Conservation (phyloP, 2,888 invertebrate genomes). For the Megamerina dolium region DNA sequence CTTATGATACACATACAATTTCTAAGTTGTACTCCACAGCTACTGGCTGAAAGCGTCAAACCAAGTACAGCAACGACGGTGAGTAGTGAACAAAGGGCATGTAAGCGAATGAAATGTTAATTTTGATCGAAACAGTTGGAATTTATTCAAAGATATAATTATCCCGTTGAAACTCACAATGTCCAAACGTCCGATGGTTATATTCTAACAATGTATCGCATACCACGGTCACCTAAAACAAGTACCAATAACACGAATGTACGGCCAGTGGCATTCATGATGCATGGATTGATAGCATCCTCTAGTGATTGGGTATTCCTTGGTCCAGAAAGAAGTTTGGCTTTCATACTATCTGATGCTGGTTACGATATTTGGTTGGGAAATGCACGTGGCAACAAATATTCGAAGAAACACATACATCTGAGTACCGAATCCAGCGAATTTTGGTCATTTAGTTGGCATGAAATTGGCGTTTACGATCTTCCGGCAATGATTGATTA, state of each 20-base stretch:
- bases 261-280: slow-evolving; percentile 32
- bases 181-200: slow-evolving; percentile 50
- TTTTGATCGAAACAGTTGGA: too few species aligned
- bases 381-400: slow-evolving; percentile 57
- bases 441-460: slow-evolving; percentile 60
- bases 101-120: too few species aligned
- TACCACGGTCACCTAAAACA: slow-evolving; percentile 31
- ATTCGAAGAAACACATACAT: slow-evolving; percentile 52
- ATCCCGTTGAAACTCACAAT: slow-evolving; percentile 52
- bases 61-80: too few species aligned
- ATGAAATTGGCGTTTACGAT: slow-evolving; percentile 83
- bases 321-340: slow-evolving; percentile 30
- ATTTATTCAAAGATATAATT: too few species aligned
- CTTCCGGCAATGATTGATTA: slow-evolving; percentile 78
- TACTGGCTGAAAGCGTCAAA: too few species aligned
- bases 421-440: slow-evolving; percentile 34
- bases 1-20: too few species aligned
- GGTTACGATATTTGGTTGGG: slow-evolving; percentile 47
- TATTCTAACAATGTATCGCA: slow-evolving; percentile 36
- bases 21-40: too few species aligned
- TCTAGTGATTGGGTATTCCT: slow-evolving; percentile 37
- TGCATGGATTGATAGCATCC: slow-evolving; percentile 37
- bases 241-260: slow-evolving; percentile 11
- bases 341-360: slow-evolving; percentile 32
- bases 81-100: too few species aligned